Percentiles rank a stretch among this genome's conserved stretches.
phyloP scores from a whole-genome alignment of 2,888 invertebrate species.

The Epinotia ramella region DNA sequence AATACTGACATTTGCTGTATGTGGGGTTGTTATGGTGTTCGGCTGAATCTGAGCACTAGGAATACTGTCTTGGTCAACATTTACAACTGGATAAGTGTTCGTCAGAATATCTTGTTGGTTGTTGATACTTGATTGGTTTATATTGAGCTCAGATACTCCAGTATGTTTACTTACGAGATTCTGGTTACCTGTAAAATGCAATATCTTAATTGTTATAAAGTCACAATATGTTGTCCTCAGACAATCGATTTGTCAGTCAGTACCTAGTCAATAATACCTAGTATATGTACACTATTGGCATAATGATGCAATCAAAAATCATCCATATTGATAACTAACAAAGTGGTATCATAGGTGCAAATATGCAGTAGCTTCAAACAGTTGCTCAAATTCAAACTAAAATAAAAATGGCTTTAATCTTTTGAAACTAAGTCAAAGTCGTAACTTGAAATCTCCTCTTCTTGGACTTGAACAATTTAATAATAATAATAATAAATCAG shows the following conservation, averaged over 20 bases:
- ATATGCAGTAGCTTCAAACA: too few species aligned
- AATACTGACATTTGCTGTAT: conserved; percentile 27
- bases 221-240: not conserved
- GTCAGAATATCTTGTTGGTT: conserved; percentile 43
- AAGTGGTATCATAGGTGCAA: too few species aligned
- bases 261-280: too few species aligned
- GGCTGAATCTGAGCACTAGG: conserved; percentile 22
- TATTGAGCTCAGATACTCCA: conserved; percentile 55
- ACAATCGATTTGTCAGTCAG: not conserved
- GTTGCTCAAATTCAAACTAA: too few species aligned
- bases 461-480: too few species aligned
- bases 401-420: too few species aligned
- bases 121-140: conserved; percentile 45
- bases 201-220: not conserved
- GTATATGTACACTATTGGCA: too few species aligned
- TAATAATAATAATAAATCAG: too few species aligned
- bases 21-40: conserved; percentile 1
- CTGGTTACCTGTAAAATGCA: conserved; percentile 60
- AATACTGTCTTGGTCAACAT: conserved; percentile 34
- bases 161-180: conserved; percentile 55
- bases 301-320: too few species aligned
- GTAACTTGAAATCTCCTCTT: too few species aligned
- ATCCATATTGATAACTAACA: too few species aligned
- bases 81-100: not conserved
- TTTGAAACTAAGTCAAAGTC: too few species aligned